Conservation (phyloP, 2,797 vertebrate species). For the Danio aesculapii region DNA sequence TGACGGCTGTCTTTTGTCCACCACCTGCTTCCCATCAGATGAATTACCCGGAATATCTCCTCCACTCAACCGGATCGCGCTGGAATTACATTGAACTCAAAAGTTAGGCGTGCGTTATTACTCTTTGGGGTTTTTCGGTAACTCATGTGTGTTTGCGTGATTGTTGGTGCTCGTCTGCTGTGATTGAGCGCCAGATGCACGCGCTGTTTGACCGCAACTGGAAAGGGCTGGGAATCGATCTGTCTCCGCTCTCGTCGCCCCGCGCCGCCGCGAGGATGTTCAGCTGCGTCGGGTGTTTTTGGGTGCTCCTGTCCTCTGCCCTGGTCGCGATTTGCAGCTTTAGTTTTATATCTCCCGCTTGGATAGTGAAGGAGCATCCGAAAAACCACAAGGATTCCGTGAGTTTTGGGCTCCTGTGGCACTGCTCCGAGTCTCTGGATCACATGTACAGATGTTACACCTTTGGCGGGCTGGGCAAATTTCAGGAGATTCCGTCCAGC, state of each 20-base stretch:
- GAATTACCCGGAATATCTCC: constrained; percentile 12
- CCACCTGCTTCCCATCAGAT: constrained; percentile 52
- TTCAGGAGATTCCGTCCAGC: constrained; percentile 90
- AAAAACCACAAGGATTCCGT: constrained; percentile 78
- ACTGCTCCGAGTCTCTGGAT: constrained; percentile 85
- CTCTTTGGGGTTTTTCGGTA: not conserved
- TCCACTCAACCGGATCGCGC: not conserved
- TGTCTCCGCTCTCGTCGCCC: constrained; percentile 75
- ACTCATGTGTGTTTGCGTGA: not conserved
- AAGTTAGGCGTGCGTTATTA: constrained; percentile 1
- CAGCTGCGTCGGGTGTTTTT: constrained; percentile 91
- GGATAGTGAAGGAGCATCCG: constrained; percentile 85
- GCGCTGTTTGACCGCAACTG: constrained; percentile 81
- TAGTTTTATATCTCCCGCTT: constrained; percentile 89
- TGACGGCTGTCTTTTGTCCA: constrained; percentile 65
- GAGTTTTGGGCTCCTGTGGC: constrained; percentile 90
- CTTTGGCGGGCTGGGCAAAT: constrained; percentile 85
- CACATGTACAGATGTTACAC: constrained; percentile 85
- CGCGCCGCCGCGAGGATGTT: constrained; percentile 83
- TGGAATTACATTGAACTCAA: constrained; percentile 4
- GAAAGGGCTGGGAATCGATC: constrained; percentile 79
- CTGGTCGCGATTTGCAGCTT: constrained; percentile 87
- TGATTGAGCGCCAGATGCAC: constrained; percentile 81
- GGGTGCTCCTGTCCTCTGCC: constrained; percentile 89
- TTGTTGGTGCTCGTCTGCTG: constrained; percentile 40